These are phyloP conservation scores for Parnassius mnemosyne DNA, from an alignment of 2,888 invertebrate genomes.

Conservation along the genomic window DNA sequence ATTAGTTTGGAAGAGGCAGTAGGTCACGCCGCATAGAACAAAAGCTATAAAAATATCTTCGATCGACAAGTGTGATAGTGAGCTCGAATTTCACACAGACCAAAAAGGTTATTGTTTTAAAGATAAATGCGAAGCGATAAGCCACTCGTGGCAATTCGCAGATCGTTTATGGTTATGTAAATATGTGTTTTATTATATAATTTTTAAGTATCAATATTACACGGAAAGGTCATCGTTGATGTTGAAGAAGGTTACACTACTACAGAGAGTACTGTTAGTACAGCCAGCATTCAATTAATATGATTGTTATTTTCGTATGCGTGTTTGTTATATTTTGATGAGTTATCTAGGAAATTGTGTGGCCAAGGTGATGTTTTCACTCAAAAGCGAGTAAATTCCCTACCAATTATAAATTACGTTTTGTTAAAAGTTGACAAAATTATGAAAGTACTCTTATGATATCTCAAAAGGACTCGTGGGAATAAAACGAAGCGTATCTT, in stretches of 20 bases:
- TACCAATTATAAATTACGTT: too few species aligned
- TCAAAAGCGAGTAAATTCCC: too few species aligned
- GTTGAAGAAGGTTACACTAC: constrained; percentile 24
- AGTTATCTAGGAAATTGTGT: too few species aligned
- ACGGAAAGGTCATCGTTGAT: constrained; percentile 37
- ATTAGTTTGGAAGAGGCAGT: constrained; percentile 25
- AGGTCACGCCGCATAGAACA: constrained; percentile 33
- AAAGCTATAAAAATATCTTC: constrained; percentile 39
- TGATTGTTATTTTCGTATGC: constrained; percentile 18
- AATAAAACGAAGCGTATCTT: too few species aligned
- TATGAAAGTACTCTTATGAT: too few species aligned
- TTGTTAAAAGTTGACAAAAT: too few species aligned
- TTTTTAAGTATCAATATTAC: constrained; percentile 37
- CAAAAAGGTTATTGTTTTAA: constrained; percentile 47
- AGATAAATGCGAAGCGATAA: constrained; percentile 43
- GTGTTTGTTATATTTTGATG: too few species aligned
- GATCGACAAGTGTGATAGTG: constrained; percentile 39
- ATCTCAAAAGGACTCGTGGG: too few species aligned
- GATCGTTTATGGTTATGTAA: constrained; percentile 39
- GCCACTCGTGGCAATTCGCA: constrained; percentile 27
- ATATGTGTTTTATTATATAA: constrained; percentile 49
- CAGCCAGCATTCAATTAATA: constrained; percentile 15
- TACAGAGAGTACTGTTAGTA: constrained; percentile 2
- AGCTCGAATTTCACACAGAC: constrained; percentile 45
- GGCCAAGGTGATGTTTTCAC: too few species aligned